Conservation (phyloP, 2,113 vertebrate genomes). For the Theristicus caerulescens region DNA sequence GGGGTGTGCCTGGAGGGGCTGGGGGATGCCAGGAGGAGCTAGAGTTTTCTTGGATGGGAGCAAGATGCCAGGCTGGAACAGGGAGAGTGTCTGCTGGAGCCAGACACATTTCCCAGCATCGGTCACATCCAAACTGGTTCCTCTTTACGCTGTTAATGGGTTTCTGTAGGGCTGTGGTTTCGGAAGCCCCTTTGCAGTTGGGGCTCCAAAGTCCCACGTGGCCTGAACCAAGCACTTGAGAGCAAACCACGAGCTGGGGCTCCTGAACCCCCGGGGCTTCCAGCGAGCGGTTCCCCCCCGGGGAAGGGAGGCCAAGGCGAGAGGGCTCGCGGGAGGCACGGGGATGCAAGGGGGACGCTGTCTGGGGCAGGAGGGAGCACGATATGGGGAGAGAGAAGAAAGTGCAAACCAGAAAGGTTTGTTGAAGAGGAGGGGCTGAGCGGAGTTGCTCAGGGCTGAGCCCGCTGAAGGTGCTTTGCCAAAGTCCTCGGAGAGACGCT, state of each 20-base stretch:
- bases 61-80: background rate
- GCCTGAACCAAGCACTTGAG: background rate
- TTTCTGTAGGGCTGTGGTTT: background rate
- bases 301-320: background rate
- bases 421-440: background rate
- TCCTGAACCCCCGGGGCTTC: background rate
- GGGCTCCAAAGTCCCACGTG: background rate
- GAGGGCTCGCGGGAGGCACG: background rate
- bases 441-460: background rate
- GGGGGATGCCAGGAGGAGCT: background rate
- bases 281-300: accelerated
- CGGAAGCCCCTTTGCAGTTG: background rate
- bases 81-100: background rate
- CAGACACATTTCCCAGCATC: background rate
- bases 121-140: background rate
- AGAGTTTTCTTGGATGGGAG: background rate
- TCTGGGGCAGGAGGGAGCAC: background rate
- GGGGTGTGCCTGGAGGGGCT: background rate
- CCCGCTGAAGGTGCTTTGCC: background rate
- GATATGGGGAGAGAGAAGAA: background rate
- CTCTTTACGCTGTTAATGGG: background rate
- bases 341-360: background rate
- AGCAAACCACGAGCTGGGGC: background rate
- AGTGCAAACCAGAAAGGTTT: background rate
- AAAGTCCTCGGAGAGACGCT: background rate